Evolutionary conservation across 2,113 vertebrate species (phyloP).

Genomic region (Octodon degus): DNA sequence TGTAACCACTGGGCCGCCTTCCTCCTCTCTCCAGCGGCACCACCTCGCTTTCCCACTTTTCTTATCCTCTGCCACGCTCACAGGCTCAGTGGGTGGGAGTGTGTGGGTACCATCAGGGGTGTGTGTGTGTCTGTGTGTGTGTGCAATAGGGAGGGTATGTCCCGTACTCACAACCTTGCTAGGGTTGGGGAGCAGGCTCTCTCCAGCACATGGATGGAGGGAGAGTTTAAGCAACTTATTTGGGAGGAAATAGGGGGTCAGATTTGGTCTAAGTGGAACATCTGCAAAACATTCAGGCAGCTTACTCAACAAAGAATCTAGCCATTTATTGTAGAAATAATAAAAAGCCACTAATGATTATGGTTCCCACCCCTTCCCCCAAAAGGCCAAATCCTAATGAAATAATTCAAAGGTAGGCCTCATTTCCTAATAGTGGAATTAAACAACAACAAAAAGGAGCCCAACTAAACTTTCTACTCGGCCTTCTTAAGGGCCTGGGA

Average conservation of each 20-base stretch:
- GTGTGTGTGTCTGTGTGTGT: not conserved
- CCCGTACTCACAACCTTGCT: conserved; percentile 44
- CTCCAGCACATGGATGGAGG: not conserved
- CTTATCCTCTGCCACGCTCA: conserved; percentile 51
- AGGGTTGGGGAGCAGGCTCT: not conserved
- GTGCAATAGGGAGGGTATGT: conserved; percentile 27
- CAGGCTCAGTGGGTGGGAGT: conserved; percentile 76
- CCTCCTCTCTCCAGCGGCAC: conserved; percentile 22
- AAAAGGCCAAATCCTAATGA: conserved; percentile 80
- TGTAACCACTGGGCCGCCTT: conserved; percentile 63
- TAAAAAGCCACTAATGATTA: conserved; percentile 80
- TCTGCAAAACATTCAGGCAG: conserved; percentile 79
- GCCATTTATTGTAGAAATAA: conserved; percentile 80
- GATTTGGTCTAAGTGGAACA: conserved; percentile 81
- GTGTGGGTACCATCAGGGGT: not conserved
- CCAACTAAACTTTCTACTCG: conserved; percentile 87
- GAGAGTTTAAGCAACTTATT: conserved; percentile 68
- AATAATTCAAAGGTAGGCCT: conserved; percentile 73
- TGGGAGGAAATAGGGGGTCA: conserved; percentile 62
- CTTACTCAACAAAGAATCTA: conserved; percentile 76
- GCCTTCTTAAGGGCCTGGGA: conserved; percentile 87
- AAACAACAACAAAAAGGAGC: conserved; percentile 80
- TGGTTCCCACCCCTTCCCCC: conserved; percentile 77
- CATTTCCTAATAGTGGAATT: conserved; percentile 76
- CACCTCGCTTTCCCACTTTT: not conserved